Evolutionary conservation across 2,113 vertebrate species (phyloP), one percentile per base, ranked within the genome.

Genomic region (Nesoenas mayeri): DNA sequence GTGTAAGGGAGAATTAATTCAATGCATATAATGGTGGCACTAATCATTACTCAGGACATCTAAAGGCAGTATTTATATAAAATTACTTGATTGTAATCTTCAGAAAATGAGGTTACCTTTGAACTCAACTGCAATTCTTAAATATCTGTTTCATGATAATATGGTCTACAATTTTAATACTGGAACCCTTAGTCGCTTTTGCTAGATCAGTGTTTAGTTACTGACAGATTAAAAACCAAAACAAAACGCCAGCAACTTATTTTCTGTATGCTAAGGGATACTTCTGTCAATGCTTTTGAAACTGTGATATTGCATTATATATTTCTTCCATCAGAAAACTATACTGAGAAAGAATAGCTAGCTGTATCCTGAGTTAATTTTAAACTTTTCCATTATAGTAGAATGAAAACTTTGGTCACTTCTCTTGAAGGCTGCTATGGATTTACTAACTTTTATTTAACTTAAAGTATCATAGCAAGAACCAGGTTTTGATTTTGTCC

Each of bases 111-210:
- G 25, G 34, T 70, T 96, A 42, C 51, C 85, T 88, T 44, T 83
- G 64, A 93, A 96, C 50, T 72, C 47, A 60, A 80, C 85, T 42
- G 71, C 78, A 42, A 11, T 91, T 96, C 87, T 96, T 87, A 93
- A 67, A 42, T 97, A 95, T 84, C 69, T 88, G 36, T 77, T 94
- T 81, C 74, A 53, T 69, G 47, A 83, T 86, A 85, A 96, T 75
- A 87, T 69, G 26, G 34, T 79, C 61, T 73, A 80, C 38, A 36
- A 7, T 72, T 84, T 93, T 85, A 88, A 78, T 95, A 5, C 20
- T 57, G 40, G 66, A 70, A 81, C 65, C 60, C 50, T 64, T 85
- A 64, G 77, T 94, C 67, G 73, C 92, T 78, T 88, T 95, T 91
- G 51, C 87, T 96, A 34, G 62, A 17, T 85, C 78, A 77, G 80